Evolutionary conservation across 2,888 invertebrate species (phyloP).

Genomic region (Crioceris asparagi): DNA sequence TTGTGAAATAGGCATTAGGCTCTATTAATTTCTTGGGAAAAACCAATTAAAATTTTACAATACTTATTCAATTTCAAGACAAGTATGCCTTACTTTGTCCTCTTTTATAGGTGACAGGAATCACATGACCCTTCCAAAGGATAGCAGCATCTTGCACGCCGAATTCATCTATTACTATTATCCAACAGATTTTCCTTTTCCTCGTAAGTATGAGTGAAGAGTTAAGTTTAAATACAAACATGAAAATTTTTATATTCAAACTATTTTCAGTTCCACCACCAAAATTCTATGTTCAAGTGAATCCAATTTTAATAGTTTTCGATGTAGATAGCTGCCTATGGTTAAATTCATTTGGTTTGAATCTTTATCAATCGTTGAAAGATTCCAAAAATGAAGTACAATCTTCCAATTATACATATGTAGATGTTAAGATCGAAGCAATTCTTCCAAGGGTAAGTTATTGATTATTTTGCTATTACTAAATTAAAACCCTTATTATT

Average conservation of each 20-base stretch:
- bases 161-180: conserved; percentile 96
- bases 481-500: no score
- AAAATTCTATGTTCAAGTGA: conserved; percentile 82
- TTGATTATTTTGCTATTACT: no score
- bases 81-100: no score
- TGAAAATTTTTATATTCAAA: no score
- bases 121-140: conserved; percentile 75
- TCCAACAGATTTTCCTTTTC: conserved; percentile 81
- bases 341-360: conserved; percentile 87
- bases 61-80: no score
- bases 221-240: no score
- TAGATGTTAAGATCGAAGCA: conserved; percentile 83
- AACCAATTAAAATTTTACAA: no score
- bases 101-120: conserved; percentile 54
- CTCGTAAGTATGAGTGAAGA: conserved; percentile 65
- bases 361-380: conserved; percentile 66
- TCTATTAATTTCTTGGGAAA: no score
- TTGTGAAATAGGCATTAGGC: no score
- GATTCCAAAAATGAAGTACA: conserved; percentile 38
- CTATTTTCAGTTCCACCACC: conserved; percentile 75
- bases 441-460: conserved; percentile 78
- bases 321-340: conserved; percentile 85
- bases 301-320: conserved; percentile 79
- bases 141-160: conserved; percentile 86
- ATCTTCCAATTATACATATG: conserved; percentile 46